Evolutionary conservation across 2,888 invertebrate genomes (phyloP), one percentile per base, ranked within the genome.

Genomic region (Troides aeacus): DNA sequence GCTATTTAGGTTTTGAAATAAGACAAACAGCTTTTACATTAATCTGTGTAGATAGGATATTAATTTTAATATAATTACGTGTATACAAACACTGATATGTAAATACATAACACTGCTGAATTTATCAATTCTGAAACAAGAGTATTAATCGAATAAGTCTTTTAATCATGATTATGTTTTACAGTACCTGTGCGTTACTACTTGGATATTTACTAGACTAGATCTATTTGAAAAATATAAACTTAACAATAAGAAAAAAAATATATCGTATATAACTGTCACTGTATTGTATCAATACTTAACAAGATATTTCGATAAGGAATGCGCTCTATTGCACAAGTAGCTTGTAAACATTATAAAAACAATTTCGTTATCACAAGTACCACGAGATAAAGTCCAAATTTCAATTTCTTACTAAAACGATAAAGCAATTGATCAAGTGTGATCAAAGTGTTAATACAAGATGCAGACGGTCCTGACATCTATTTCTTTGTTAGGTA

Each of bases 401-500:
- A 65, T 10, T 23, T 57, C 59, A 59, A 46, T 46, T 59, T 36
- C 24, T 60, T 53, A 59, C 24, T 65, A 42, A 62, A 57, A 46
- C 59, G 73, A 72, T 71, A 57, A 42, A 57, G 46, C 65, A 74
- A 71, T 73, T 72, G 59, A 6, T 17, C n/a, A 42, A 15, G 21
- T 39, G 39, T 64, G 30, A 2, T 59, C 15, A 24, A 59, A 59
- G 65, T 24, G 24, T 59, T 59, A 30, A 53, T 39, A 36, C 21
- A 21, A 39, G 23, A 15, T 81, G 80, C 80, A 76, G 71, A 64
- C 81, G 70, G 68, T 83, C 71, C 73, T 82, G 68, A 74, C 83
- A 65, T 76, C 77, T 71, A 62, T 81, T 77, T 79, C 78, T 77
- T 79, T 84, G 80, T 81, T 84, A 84, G 85, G 84, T 83, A 73